A percentile compares a stretch with the other conserved stretches of the same genome.
phyloP scores from a whole-genome alignment of 2,113 vertebrate genomes.

The Hepsetus odoe region DNA sequence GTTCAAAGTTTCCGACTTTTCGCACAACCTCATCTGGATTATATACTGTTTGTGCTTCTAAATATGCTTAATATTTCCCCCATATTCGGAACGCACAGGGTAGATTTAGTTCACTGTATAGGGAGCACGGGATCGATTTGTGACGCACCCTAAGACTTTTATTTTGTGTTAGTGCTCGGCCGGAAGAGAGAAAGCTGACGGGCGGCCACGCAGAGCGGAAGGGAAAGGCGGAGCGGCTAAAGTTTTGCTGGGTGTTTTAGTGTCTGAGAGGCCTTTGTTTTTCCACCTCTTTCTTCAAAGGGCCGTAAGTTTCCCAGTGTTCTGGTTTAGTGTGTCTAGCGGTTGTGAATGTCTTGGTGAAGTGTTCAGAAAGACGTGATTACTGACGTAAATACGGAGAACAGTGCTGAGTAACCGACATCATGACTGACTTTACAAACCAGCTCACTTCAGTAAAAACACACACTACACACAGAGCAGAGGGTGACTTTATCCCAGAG shows the following conservation, averaged over 20 bases:
- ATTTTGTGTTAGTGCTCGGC: neutral
- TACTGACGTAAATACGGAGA: neutral
- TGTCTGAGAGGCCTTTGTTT: neutral
- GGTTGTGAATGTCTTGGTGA: no score
- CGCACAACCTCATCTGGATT: no score
- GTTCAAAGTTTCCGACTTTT: no score
- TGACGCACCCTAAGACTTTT: neutral
- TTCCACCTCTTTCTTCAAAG: neutral
- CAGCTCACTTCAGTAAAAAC: no score
- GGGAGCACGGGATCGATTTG: neutral
- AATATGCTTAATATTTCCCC: no score
- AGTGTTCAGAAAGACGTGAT: neutral
- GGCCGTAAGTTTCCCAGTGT: constrained; percentile 14
- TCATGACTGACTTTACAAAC: no score
- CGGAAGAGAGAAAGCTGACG: neutral
- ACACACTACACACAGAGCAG: no score
- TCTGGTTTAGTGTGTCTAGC: neutral
- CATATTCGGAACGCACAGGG: no score
- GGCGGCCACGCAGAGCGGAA: constrained; percentile 1
- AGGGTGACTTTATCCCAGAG: no score
- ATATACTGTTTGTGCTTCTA: no score
- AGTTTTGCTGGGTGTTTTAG: constrained; percentile 18
- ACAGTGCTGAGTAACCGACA: no score
- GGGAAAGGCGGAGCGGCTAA: neutral
- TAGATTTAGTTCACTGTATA: neutral